phyloP scores from a whole-genome alignment of 1,140 invertebrate species.

The Whitmania pigra region DNA sequence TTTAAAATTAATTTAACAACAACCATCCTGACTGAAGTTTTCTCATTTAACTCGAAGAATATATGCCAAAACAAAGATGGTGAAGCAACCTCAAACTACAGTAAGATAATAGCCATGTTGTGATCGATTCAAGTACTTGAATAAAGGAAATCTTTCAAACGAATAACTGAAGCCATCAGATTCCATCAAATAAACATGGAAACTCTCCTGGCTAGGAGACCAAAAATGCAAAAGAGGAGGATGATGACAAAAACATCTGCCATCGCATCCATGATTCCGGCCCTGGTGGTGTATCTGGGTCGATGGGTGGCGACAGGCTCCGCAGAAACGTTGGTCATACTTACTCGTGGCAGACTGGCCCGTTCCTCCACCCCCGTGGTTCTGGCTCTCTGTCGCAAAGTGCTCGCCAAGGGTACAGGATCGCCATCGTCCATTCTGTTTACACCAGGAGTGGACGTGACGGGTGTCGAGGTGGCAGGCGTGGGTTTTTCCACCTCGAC shows the following conservation, averaged over 20 bases:
- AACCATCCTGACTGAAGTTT: too few species aligned
- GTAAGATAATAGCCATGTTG: too few species aligned
- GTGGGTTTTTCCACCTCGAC: neutral
- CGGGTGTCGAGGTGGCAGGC: neutral
- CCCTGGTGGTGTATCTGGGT: neutral
- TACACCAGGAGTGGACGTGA: too few species aligned
- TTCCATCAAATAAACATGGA: neutral
- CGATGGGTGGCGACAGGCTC: neutral
- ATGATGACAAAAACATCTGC: neutral
- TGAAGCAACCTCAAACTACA: too few species aligned
- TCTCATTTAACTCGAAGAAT: too few species aligned
- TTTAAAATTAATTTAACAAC: too few species aligned
- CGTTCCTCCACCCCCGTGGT: neutral
- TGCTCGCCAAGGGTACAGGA: constrained; percentile 12
- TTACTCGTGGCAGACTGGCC: neutral
- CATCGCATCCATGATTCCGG: neutral
- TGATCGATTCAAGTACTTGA: neutral
- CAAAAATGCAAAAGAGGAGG: constrained; percentile 10
- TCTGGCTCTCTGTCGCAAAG: neutral
- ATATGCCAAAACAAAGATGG: too few species aligned
- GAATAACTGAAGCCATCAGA: neutral
- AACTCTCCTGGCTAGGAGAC: neutral
- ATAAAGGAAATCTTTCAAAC: too few species aligned
- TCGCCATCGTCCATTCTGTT: neutral
- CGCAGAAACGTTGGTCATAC: neutral